Base-by-base conservation (phyloP, 2,113 vertebrate genomes). In the Oreotragus oreotragus region DNA sequence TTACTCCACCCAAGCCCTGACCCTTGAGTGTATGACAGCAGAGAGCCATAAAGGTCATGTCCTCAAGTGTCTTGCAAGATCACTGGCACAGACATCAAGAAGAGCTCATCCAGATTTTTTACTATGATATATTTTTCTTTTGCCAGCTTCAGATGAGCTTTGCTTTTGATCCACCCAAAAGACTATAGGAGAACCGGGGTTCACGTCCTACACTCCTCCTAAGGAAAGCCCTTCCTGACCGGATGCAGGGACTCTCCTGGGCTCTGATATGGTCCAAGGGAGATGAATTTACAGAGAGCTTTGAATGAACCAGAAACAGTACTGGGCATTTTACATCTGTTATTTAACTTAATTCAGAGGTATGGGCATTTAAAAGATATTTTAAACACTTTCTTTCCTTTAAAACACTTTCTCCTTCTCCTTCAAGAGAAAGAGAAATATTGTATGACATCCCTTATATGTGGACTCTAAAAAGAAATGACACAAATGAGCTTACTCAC, bases 101-200 rank as follows among this genome's bases (percentile, higher is more conserved):
- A 93, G 39, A 90, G 85, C 16, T 12, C 73, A 83, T 62, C 58
- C 92, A 92, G 27, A 91, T 91, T 58, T 95, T 90, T 85, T 51
- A 49, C 66, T 80, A 81, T 1, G 13, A 80, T 96, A 47, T 87
- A 81, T 62, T 97, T 92, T 98, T 91, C 88, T 88, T 84, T 84
- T 92, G 80, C 95, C 97, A 95, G 13, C 25, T 93, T 93, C 51
- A 86, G 49, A 57, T 81, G 77, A 97, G 57, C 36, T 93, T 93
- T 90, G 79, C 58, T 95, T 97, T 97, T 93, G 96, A 97, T 97
- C 97, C 73, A 90, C 92, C 93, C 84, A 94, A 47, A 90, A 96
- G 39, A 88, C 73, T 87, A 96, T 27, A 93, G 64, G 64, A 96
- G 66, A 33, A 53, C 10, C 14, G 87, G 45, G 15, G 39, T 96